phyloP scores from a whole-genome alignment of 1,140 invertebrate species.

The Drosophila nannoptera region DNA sequence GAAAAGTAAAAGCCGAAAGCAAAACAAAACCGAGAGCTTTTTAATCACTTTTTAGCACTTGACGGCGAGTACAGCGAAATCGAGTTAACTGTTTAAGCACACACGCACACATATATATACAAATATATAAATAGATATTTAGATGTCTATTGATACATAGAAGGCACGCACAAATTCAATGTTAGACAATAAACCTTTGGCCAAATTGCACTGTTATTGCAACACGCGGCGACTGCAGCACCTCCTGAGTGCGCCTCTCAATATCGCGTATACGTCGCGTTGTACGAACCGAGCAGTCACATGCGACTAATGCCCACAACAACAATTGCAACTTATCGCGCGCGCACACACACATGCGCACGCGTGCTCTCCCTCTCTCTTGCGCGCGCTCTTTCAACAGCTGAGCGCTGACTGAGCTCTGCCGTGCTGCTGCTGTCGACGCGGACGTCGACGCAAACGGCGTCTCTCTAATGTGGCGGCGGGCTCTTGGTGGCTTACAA shows the following conservation, averaged over 20 bases:
- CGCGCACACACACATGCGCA: constrained; percentile 3
- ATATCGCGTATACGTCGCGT: constrained; percentile 64
- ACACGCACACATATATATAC: no score
- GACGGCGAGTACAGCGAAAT: constrained; percentile 16
- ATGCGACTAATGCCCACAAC: constrained; percentile 36
- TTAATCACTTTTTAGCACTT: constrained; percentile 62
- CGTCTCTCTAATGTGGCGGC: constrained; percentile 44
- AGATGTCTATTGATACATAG: no score
- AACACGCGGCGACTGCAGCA: constrained; percentile 23
- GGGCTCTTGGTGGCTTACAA: constrained; percentile 36
- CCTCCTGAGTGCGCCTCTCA: constrained; percentile 13
- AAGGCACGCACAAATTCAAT: constrained; percentile 51
- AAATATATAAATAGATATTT: no score
- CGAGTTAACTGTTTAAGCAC: constrained; percentile 33
- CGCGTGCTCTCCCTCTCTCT: background rate
- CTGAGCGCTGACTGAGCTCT: constrained; percentile 34
- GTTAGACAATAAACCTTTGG: constrained; percentile 65
- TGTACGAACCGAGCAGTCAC: constrained; percentile 52
- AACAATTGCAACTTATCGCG: constrained; percentile 15
- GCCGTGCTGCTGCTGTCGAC: constrained; percentile 12
- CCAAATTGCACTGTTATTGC: constrained; percentile 46
- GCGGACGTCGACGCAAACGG: constrained; percentile 7
- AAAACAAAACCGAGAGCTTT: constrained; percentile 1
- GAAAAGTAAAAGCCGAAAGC: constrained; percentile 17
- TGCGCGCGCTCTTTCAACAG: constrained; percentile 21